Conservation (phyloP, 2,113 vertebrate species). For the Ramphastos sulfuratus region DNA sequence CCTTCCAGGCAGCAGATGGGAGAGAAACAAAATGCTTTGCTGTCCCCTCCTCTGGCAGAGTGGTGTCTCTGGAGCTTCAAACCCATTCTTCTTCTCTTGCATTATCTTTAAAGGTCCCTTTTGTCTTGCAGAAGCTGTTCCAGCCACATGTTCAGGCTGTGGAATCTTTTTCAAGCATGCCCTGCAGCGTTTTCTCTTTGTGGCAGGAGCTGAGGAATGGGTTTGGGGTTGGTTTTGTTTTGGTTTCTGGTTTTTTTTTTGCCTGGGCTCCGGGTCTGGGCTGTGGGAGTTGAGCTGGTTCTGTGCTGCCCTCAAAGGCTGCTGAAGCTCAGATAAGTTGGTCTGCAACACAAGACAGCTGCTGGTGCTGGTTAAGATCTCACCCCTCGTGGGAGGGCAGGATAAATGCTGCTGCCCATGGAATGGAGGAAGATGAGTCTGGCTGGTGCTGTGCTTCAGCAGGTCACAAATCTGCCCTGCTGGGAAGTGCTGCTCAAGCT, state of each 20-base stretch:
- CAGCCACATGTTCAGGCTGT: conserved; percentile 21
- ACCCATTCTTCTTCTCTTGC: not conserved
- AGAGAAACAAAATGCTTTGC: not conserved
- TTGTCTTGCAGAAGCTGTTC: conserved; percentile 40
- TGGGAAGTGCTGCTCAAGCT: not conserved
- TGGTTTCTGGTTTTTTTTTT: not conserved
- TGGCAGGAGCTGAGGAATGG: conserved; percentile 6
- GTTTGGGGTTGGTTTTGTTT: too few species aligned
- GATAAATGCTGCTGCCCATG: not conserved
- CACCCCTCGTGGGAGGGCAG: not conserved
- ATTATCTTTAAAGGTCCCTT: conserved; percentile 48
- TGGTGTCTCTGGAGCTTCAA: conserved; percentile 31
- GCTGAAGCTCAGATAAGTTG: not conserved
- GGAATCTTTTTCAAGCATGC: not conserved
- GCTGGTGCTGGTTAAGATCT: not conserved
- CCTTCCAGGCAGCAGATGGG: conserved; percentile 7
- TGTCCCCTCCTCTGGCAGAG: conserved; percentile 3
- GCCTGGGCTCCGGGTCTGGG: not conserved
- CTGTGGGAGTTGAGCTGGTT: not conserved
- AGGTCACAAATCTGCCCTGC: not conserved
- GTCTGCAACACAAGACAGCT: not conserved
- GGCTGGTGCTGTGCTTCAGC: not conserved
- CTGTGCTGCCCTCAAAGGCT: accelerated
- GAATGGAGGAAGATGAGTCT: not conserved
- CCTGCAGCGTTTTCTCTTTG: conserved; percentile 19